Evolutionary conservation across 2,888 invertebrate genomes (phyloP).

Genomic region (Chymomyza amoena): DNA sequence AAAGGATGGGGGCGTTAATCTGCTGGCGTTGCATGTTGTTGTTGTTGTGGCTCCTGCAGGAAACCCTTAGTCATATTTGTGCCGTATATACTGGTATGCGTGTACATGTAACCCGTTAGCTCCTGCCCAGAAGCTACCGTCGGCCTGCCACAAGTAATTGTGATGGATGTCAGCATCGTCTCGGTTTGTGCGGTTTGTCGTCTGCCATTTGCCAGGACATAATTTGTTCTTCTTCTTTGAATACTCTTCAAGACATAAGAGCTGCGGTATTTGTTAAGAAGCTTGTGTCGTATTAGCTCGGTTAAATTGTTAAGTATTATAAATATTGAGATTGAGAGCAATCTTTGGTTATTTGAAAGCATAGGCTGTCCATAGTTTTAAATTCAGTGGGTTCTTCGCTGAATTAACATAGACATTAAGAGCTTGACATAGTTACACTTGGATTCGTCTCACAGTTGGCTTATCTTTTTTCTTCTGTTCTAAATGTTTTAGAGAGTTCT

Average conservation of each 20-base stretch:
- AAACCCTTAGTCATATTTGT: conserved; percentile 39
- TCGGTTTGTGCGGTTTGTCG: background rate
- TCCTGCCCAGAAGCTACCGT: background rate
- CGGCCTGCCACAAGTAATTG: background rate
- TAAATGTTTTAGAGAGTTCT: no score
- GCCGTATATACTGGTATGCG: background rate
- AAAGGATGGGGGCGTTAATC: conserved; percentile 16
- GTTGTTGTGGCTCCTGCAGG: conserved; percentile 39
- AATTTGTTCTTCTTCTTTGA: background rate
- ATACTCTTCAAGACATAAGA: background rate
- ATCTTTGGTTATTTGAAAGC: no score
- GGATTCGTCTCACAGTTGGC: no score
- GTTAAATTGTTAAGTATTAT: no score
- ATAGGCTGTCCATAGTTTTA: no score
- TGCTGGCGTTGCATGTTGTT: conserved; percentile 14
- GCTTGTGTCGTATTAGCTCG: background rate
- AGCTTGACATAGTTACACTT: no score
- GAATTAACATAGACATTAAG: no score
- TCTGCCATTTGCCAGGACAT: conserved; percentile 1
- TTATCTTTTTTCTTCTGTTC: no score
- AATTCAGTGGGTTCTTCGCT: no score
- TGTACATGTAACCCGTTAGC: background rate
- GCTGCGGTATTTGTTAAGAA: background rate
- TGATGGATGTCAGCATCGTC: conserved; percentile 3
- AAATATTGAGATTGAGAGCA: no score